phyloP scores from a whole-genome alignment of 2,113 vertebrate genomes.

The Eupsittula cactorum region DNA sequence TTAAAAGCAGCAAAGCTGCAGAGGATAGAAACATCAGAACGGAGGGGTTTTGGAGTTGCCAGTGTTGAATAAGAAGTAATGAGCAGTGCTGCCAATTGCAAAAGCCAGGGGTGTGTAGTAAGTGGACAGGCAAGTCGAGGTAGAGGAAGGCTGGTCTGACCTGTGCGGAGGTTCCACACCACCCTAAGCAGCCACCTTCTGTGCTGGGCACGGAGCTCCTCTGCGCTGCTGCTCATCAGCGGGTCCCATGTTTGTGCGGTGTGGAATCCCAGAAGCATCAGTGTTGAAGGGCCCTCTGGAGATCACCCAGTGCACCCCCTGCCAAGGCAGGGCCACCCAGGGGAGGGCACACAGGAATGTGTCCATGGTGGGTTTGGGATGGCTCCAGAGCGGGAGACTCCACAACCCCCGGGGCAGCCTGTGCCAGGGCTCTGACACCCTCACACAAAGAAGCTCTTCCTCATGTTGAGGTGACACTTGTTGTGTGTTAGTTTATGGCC shows the following conservation, averaged over 20 bases:
- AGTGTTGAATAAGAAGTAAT: fast-evolving
- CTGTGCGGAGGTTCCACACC: fast-evolving
- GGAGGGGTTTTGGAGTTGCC: not conserved
- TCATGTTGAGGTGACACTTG: not conserved
- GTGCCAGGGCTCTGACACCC: not conserved
- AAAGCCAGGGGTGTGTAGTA: fast-evolving
- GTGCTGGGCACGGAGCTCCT: fast-evolving
- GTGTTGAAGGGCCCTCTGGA: not conserved
- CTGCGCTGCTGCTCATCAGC: fast-evolving
- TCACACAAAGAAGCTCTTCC: not conserved
- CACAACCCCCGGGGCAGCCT: not conserved
- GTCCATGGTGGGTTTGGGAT: not conserved
- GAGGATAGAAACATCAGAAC: not conserved
- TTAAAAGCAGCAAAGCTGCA: not conserved
- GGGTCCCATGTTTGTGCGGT: fast-evolving
- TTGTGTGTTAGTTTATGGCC: not conserved
- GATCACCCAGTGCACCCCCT: not conserved
- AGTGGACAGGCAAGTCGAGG: fast-evolving
- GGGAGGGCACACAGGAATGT: not conserved
- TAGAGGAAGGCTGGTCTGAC: not conserved
- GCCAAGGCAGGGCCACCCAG: not conserved
- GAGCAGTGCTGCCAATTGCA: fast-evolving
- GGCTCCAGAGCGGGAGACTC: not conserved
- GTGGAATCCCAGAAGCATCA: not conserved
- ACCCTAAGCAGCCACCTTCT: fast-evolving